These are phyloP conservation scores for Drosophila rellima DNA, from an alignment of 2,888 invertebrate genomes.

Conservation along the genomic window DNA sequence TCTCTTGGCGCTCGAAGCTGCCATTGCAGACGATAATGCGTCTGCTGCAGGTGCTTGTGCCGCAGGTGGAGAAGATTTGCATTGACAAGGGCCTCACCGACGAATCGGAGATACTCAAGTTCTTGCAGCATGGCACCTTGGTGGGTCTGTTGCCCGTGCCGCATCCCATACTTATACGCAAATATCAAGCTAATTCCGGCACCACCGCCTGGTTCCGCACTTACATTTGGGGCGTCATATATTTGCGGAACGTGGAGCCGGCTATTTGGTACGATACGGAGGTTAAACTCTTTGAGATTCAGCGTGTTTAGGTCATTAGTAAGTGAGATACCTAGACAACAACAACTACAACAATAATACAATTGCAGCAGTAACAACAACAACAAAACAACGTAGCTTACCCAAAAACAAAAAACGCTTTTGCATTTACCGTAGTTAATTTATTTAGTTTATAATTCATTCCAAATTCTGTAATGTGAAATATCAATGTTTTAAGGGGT, in stretches of 20 bases:
- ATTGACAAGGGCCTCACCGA: constrained; percentile 99
- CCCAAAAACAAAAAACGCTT: constrained; percentile 60
- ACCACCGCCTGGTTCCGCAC: constrained; percentile 99
- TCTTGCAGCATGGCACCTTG: constrained; percentile 98
- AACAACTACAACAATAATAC: constrained; percentile 23
- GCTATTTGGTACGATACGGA: constrained; percentile 99
- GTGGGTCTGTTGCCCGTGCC: constrained; percentile 99
- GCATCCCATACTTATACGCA: constrained; percentile 99
- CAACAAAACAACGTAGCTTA: constrained; percentile 47
- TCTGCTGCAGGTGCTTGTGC: constrained; percentile 98
- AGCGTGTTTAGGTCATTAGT: constrained; percentile 89
- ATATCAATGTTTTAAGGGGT: constrained; percentile 41
- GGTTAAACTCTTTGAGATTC: constrained; percentile 99
- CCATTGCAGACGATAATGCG: constrained; percentile 99
- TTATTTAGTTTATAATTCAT: constrained; percentile 70
- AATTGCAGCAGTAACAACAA: constrained; percentile 21
- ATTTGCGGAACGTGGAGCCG: constrained; percentile 98
- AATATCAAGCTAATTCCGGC: constrained; percentile 99
- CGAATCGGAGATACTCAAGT: constrained; percentile 99
- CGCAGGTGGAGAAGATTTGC: constrained; percentile 99
- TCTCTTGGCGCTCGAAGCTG: constrained; percentile 97
- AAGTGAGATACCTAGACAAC: constrained; percentile 36
- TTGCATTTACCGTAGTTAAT: constrained; percentile 73
- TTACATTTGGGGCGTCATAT: constrained; percentile 99
- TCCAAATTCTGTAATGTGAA: constrained; percentile 48